Conservation (phyloP, 2,113 vertebrate species). For the Neomonachus schauinslandi region DNA sequence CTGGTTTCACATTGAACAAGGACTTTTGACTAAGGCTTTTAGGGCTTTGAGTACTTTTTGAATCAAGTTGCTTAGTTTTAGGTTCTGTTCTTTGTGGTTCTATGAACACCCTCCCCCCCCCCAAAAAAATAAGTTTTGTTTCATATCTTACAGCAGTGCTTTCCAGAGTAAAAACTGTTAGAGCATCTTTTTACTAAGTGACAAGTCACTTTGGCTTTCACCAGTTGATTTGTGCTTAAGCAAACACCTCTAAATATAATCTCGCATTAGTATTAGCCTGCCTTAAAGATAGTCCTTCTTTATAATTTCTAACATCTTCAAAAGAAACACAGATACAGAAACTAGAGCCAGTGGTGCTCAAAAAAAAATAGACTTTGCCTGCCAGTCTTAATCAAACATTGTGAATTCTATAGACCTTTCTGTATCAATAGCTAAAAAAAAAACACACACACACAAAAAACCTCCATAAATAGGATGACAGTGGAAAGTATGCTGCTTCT, state of each 20-base stretch:
- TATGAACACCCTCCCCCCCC: not conserved
- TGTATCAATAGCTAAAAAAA: slow-evolving; percentile 72
- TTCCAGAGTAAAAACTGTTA: slow-evolving; percentile 11
- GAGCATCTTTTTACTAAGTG: slow-evolving; percentile 24
- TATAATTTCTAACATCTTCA: slow-evolving; percentile 42
- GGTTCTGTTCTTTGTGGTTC: not conserved
- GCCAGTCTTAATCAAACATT: slow-evolving; percentile 57
- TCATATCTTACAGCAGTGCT: not conserved
- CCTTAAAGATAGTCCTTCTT: slow-evolving; percentile 57
- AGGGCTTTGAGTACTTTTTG: not conserved
- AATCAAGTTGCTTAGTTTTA: slow-evolving; percentile 22
- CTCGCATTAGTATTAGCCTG: slow-evolving; percentile 32
- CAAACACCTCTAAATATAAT: slow-evolving; percentile 36
- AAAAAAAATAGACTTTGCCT: slow-evolving; percentile 59
- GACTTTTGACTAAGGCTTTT: not conserved
- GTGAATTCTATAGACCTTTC: slow-evolving; percentile 72
- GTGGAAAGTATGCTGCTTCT: slow-evolving; percentile 60
- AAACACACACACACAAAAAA: slow-evolving; percentile 32
- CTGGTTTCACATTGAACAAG: not conserved
- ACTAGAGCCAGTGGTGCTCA: slow-evolving; percentile 27
- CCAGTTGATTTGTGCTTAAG: slow-evolving; percentile 27
- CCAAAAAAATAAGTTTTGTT: slow-evolving; percentile 29
- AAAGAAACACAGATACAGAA: slow-evolving; percentile 57
- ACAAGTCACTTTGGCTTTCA: slow-evolving; percentile 45
- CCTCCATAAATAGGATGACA: slow-evolving; percentile 58